Conservation (phyloP, 2,797 vertebrate genomes). For the Rhynchotus rufescens region DNA sequence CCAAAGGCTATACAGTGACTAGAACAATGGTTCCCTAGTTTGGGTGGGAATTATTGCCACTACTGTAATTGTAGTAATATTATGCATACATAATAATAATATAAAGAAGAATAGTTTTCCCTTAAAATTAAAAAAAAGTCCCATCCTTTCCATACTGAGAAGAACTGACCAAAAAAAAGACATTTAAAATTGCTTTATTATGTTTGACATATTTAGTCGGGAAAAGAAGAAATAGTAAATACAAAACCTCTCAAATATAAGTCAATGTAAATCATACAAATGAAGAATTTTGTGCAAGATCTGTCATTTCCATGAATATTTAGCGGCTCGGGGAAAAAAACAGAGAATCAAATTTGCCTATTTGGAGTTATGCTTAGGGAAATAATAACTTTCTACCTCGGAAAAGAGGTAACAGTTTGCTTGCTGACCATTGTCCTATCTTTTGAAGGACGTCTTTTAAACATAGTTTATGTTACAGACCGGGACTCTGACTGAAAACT, state of each 20-base stretch:
- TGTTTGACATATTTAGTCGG: background rate
- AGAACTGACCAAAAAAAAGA: background rate
- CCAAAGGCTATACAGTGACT: background rate
- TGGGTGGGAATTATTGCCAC: background rate
- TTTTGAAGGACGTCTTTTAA: background rate
- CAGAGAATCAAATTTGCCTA: background rate
- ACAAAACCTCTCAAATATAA: background rate
- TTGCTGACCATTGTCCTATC: background rate
- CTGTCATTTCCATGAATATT: background rate
- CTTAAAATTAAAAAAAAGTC: background rate
- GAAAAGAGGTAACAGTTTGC: background rate
- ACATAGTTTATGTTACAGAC: background rate
- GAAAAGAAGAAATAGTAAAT: background rate
- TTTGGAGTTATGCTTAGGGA: background rate
- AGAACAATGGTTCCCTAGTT: background rate
- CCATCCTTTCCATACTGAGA: background rate
- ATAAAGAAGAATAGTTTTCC: background rate
- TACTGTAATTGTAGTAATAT: background rate
- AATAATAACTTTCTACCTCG: background rate
- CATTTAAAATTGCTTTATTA: background rate
- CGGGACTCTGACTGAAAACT: background rate
- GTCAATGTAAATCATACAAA: background rate
- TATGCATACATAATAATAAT: background rate
- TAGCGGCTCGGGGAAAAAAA: background rate
- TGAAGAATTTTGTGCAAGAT: background rate